Conservation (phyloP, 2,113 vertebrate genomes). For the Pholis gunnellus region DNA sequence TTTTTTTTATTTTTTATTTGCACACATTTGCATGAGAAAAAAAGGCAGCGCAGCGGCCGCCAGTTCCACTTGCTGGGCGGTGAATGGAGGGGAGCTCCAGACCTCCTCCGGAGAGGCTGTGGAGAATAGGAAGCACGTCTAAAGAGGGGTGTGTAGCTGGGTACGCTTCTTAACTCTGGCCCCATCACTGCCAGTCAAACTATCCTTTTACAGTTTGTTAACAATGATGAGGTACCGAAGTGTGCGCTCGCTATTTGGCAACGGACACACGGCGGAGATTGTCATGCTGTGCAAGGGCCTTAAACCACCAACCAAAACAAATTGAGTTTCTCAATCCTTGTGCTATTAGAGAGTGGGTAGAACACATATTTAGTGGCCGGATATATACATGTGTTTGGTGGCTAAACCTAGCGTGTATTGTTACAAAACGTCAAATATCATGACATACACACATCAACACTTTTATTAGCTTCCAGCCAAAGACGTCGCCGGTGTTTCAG, state of each 20-base stretch:
- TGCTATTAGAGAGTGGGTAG: background rate
- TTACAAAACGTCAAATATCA: too few species aligned
- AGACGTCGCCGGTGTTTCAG: too few species aligned
- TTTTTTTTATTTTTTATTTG: constrained; percentile 67
- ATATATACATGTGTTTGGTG: background rate
- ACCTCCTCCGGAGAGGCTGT: constrained; percentile 42
- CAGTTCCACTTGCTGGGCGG: constrained; percentile 58
- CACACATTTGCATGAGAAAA: constrained; percentile 79
- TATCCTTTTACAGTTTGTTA: constrained; percentile 5
- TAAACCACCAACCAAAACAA: background rate
- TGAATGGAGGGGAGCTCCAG: constrained; percentile 58
- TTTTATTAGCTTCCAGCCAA: too few species aligned
- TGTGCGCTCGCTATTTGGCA: too few species aligned
- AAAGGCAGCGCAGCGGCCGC: constrained; percentile 38
- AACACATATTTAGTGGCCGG: background rate
- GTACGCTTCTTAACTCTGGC: constrained; percentile 32
- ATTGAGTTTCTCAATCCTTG: background rate
- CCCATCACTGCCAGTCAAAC: constrained; percentile 29
- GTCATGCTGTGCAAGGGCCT: background rate
- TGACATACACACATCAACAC: too few species aligned
- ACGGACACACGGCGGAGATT: background rate
- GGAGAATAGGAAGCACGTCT: constrained; percentile 38
- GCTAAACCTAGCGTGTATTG: too few species aligned
- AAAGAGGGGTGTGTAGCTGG: constrained; percentile 42
- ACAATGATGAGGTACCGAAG: background rate